Conservation (phyloP, 1,140 invertebrate genomes). For the Penaeus chinensis region DNA sequence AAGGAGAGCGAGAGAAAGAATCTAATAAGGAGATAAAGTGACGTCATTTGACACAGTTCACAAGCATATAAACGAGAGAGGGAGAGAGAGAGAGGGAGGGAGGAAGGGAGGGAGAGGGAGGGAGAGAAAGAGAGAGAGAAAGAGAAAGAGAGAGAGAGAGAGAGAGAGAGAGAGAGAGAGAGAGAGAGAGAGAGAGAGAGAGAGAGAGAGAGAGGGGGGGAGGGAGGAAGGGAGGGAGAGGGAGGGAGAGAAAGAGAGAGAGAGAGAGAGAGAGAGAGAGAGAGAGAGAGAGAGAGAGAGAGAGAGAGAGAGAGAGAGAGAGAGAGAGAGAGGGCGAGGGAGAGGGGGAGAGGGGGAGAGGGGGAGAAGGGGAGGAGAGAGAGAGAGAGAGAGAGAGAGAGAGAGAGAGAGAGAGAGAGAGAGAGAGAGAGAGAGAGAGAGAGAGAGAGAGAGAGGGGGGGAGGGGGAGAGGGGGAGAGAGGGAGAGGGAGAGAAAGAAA, state of each 20-base stretch:
- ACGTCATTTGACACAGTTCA: too few relatives aligned
- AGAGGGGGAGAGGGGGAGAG: neutral
- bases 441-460: neutral
- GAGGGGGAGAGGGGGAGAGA: neutral
- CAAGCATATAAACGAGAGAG: too few relatives aligned
- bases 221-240: neutral
- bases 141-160: neutral
- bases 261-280: too few relatives aligned
- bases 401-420: neutral
- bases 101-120: neutral
- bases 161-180: slow-evolving; percentile 25
- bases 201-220: slow-evolving; percentile 8
- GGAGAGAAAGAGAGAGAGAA: neutral
- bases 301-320: neutral
- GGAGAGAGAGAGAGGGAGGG: neutral
- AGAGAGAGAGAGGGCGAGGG: neutral
- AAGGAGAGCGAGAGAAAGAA: too few relatives aligned
- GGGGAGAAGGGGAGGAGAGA: neutral
- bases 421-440: neutral
- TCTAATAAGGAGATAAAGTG: too few relatives aligned
- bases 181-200: slow-evolving; percentile 16
- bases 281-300: neutral
- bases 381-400: neutral
- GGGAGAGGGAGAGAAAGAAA: neutral
- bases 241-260: neutral